Conservation (phyloP, 2,797 vertebrate species). For the Hippoglossus hippoglossus region DNA sequence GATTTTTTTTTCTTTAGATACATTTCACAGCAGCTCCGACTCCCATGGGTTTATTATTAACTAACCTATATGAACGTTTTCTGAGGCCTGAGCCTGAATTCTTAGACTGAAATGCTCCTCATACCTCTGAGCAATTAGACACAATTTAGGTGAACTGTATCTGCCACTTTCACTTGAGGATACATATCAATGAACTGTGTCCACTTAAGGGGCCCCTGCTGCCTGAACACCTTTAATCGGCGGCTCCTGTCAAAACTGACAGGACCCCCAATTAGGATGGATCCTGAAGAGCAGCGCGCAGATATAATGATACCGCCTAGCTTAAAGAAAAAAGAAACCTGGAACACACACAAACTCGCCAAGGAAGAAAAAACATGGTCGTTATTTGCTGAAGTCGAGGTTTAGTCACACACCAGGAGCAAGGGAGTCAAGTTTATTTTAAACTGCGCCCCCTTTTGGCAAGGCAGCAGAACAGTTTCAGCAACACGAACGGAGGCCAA, state of each 20-base stretch:
- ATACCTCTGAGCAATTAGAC: conserved; percentile 50
- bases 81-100: not conserved
- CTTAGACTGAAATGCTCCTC: not conserved
- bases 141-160: not conserved
- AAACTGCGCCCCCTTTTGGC: conserved; percentile 43
- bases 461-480: not conserved
- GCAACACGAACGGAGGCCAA: not conserved
- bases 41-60: not conserved
- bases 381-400: not conserved
- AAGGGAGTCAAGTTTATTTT: conserved; percentile 3
- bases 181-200: conserved; percentile 51
- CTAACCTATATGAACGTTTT: not conserved
- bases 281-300: conserved; percentile 44
- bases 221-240: conserved; percentile 65
- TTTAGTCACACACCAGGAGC: not conserved
- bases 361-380: not conserved
- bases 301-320: conserved; percentile 61
- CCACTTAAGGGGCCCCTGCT: conserved; percentile 76
- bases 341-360: no score
- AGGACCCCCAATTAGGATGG: conserved; percentile 80
- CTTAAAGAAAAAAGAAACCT: not conserved
- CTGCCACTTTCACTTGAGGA: conserved; percentile 42
- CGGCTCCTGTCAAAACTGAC: conserved; percentile 73
- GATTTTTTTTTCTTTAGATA: not conserved
- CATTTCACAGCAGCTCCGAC: not conserved